Conservation (phyloP, 2,797 vertebrate genomes). For the Neosilurus mollespiculum region DNA sequence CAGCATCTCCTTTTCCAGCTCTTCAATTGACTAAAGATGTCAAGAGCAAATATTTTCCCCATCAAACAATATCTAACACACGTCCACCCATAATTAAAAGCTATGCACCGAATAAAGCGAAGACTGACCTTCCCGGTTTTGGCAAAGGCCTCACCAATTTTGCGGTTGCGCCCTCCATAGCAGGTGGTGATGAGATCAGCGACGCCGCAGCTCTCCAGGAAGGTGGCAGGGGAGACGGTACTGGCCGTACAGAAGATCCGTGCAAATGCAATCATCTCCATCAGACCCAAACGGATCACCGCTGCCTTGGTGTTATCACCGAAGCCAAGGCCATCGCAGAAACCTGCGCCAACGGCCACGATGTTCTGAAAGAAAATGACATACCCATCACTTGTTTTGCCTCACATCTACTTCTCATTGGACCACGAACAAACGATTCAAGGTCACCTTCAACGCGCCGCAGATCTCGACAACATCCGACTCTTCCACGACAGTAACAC, state of each 20-base stretch:
- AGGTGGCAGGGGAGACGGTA: slow-evolving; percentile 79
- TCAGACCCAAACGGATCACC: slow-evolving; percentile 92
- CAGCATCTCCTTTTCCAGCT: slow-evolving; percentile 93
- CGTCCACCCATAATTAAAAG: not conserved
- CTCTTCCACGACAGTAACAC: slow-evolving; percentile 90
- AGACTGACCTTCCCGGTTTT: slow-evolving; percentile 80
- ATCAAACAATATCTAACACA: not conserved
- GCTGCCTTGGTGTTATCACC: slow-evolving; percentile 97
- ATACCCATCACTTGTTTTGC: not conserved
- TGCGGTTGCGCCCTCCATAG: slow-evolving; percentile 94
- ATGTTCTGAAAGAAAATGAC: slow-evolving; percentile 79
- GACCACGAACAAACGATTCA: not conserved
- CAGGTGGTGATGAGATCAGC: slow-evolving; percentile 98
- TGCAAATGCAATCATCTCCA: slow-evolving; percentile 95
- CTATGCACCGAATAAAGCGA: not conserved
- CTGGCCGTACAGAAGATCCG: slow-evolving; percentile 85
- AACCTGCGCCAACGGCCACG: slow-evolving; percentile 93
- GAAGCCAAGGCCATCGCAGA: slow-evolving; percentile 92
- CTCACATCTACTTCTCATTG: not conserved
- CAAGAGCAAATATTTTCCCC: not conserved
- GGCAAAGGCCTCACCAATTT: slow-evolving; percentile 89
- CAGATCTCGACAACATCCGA: slow-evolving; percentile 96
- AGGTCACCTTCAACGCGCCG: slow-evolving; percentile 90
- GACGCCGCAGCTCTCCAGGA: slow-evolving; percentile 94
- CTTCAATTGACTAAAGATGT: slow-evolving; percentile 82